Percentiles rank a stretch among this genome's conserved stretches.
phyloP scores from a whole-genome alignment of 2,113 vertebrate genomes.

The Anser brachyrhynchus region DNA sequence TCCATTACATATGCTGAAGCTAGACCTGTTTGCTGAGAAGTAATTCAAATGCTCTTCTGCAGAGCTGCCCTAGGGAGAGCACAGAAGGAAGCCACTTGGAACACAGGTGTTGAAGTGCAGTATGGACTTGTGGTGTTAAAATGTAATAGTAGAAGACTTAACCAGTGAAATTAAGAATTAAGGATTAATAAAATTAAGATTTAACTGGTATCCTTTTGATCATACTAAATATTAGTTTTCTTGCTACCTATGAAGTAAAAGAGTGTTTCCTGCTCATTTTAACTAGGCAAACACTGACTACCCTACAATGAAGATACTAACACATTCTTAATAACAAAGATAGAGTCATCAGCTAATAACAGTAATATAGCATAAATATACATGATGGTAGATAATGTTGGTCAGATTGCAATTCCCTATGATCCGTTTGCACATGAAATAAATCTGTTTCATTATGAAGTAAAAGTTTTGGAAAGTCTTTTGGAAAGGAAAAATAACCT shows the following conservation, averaged over 20 bases:
- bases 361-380: slow-evolving; percentile 24
- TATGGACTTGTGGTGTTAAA: background rate
- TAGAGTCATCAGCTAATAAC: background rate
- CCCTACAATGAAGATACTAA: background rate
- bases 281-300: background rate
- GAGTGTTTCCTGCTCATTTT: background rate
- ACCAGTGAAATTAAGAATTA: background rate
- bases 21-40: background rate
- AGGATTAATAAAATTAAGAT: background rate
- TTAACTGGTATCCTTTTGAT: background rate
- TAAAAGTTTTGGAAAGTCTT: background rate
- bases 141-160: background rate
- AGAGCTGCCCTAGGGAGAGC: background rate
- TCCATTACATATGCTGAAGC: background rate
- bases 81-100: background rate
- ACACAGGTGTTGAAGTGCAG: fast-evolving
- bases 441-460: background rate
- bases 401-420: background rate
- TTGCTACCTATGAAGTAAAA: background rate
- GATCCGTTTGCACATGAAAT: background rate
- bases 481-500: background rate
- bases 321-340: background rate
- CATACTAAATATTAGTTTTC: background rate
- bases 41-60: background rate
- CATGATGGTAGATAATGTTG: background rate